phyloP scores from a whole-genome alignment of 2,888 invertebrate species.

The Erebia aethiops region DNA sequence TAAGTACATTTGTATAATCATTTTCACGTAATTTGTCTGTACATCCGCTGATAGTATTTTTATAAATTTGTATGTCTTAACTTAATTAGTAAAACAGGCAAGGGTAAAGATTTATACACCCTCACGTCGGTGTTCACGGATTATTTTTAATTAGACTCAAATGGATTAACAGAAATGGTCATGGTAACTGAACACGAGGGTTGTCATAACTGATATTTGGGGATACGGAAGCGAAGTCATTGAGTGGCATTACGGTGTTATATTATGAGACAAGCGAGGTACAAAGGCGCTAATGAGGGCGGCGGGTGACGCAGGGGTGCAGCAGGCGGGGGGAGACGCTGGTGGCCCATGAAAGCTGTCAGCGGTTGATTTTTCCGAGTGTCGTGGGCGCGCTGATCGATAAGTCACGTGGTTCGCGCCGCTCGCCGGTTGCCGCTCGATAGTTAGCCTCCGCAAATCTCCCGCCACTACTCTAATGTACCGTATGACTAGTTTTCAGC shows the following conservation, averaged over 20 bases:
- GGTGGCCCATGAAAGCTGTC: conserved; percentile 79
- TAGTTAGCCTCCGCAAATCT: conserved; percentile 73
- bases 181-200: conserved; percentile 16
- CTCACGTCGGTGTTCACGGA: background rate
- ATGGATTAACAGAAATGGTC: conserved; percentile 10
- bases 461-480: conserved; percentile 63
- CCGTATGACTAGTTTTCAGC: conserved; percentile 42
- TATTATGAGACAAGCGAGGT: conserved; percentile 77
- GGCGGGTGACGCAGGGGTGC: conserved; percentile 47
- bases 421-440: conserved; percentile 60
- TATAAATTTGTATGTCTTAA: conserved; percentile 8
- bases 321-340: conserved; percentile 49
- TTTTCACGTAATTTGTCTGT: background rate
- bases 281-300: conserved; percentile 82
- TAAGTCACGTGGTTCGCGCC: conserved; percentile 78
- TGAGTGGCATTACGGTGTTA: conserved; percentile 63
- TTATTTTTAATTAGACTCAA: conserved; percentile 12
- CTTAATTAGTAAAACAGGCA: conserved; percentile 24
- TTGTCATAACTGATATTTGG: conserved; percentile 30
- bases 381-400: conserved; percentile 82
- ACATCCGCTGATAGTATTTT: background rate
- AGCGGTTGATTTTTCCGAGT: conserved; percentile 83
- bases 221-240: conserved; percentile 33
- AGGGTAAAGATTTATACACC: background rate
- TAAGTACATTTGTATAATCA: conserved; percentile 9